A percentile compares a stretch with the other conserved stretches of the same genome.
Evolutionary conservation across 2,113 vertebrate species (phyloP).

Genomic region (Podocnemis expansa): DNA sequence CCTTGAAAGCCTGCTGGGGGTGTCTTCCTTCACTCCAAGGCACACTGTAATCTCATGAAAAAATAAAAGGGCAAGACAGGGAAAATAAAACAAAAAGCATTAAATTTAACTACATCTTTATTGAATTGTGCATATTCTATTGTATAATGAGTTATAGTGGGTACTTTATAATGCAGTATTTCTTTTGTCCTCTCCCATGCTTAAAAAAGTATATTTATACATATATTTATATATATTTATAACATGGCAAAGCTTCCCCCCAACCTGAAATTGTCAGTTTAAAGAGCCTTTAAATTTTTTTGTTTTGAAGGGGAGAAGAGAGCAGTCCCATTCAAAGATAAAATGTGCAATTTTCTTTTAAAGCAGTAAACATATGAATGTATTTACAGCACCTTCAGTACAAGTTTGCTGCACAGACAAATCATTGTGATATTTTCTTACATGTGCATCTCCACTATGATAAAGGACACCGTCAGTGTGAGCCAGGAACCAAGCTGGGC

Average conservation of each 20-base stretch:
- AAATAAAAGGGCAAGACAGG: conserved; percentile 62
- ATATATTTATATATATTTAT: conserved; percentile 79
- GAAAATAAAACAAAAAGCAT: conserved; percentile 49
- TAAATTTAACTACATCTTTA: conserved; percentile 78
- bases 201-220: conserved; percentile 84
- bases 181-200: conserved; percentile 76
- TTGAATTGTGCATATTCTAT: conserved; percentile 79
- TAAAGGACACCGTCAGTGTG: conserved; percentile 65
- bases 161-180: conserved; percentile 75
- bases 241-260: conserved; percentile 76
- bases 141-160: conserved; percentile 72
- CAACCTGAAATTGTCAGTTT: conserved; percentile 61
- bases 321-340: conserved; percentile 75
- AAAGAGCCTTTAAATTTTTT: conserved; percentile 66
- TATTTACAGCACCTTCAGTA: conserved; percentile 78
- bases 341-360: conserved; percentile 80
- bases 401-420: conserved; percentile 71
- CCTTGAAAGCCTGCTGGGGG: conserved; percentile 59
- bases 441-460: conserved; percentile 65
- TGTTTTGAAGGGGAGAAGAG: conserved; percentile 64
- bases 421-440: conserved; percentile 63
- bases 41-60: conserved; percentile 45
- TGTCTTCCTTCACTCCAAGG: background rate
- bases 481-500: conserved; percentile 43
- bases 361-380: conserved; percentile 78